Base-by-base conservation (phyloP, 2,797 vertebrate species). In the Pseudomugil tenellus region DNA sequence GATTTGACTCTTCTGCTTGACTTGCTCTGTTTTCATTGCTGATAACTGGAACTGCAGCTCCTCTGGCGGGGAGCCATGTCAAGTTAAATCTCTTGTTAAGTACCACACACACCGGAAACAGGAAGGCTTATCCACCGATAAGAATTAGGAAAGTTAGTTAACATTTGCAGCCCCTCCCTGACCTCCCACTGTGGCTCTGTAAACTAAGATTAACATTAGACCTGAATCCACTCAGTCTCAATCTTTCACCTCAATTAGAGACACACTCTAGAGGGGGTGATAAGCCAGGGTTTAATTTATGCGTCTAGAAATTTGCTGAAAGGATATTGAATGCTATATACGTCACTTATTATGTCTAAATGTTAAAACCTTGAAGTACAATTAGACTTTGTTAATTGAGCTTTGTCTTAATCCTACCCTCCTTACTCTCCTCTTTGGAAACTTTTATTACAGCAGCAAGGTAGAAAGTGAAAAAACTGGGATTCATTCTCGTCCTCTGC, bases 51-150 rank as follows among this genome's bases (percentile, higher is more conserved):
- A 63, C 72, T 70, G 59, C 60, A 31, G 62, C 69, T 69, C 23
- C 69, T 76, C 67, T 72, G 77, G 80, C 76, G 11, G 19, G 25
- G 65, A 65, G 79, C 81, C 72, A 59, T 13, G 49, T 59, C 29
- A 54, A 68, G 74, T 89, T 80, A 81, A 85, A 85, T 77, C 76
- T 66, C 74, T 67, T 76, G 79, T 89, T 82, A 87, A 80, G 71
- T 21, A 43, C 61, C 75, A 35, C 73, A 84, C 73, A 84, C 65
- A 63, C 86, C 85, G 85, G 87, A 90, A 91, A 84, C 83, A 60
- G 72, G 73, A 83, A 82, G 72, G 68, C 83, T 80, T 84, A 85
- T 68, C 58, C 63, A 58, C 76, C 64, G 85, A 89, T 87, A 82
- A 80, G 69, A 86, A 77, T 80, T 84, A 60, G 63, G 51, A 81